These are phyloP conservation scores for Idris sp. DNA, from an alignment of 1,140 invertebrate species.

Conservation along the genomic window DNA sequence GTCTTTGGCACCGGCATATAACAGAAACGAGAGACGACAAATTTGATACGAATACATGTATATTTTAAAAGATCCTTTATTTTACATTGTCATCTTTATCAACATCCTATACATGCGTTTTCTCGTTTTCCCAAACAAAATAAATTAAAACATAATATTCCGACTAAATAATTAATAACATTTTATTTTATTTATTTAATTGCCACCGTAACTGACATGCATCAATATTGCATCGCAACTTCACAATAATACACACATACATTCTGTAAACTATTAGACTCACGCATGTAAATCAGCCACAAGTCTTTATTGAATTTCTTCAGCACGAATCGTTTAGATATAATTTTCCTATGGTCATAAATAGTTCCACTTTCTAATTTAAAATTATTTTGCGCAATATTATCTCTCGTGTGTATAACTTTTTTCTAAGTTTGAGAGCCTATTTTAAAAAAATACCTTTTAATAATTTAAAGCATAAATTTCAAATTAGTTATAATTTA, in stretches of 20 bases:
- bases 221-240: conserved; percentile 22
- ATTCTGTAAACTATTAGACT: conserved; percentile 26
- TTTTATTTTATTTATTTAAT: conserved; percentile 9
- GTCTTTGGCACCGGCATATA: background rate
- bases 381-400: no score
- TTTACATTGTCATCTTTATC: conserved; percentile 4
- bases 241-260: conserved; percentile 38
- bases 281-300: conserved; percentile 23
- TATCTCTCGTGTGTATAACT: no score
- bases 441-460: no score
- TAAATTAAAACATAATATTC: background rate
- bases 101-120: background rate
- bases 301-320: conserved; percentile 42
- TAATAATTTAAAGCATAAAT: no score
- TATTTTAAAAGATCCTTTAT: background rate
- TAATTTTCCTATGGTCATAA: no score
- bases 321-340: conserved; percentile 18
- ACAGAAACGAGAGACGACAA: background rate
- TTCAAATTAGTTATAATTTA: no score
- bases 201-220: conserved; percentile 6
- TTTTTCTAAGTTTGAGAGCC: no score
- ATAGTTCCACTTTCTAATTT: no score
- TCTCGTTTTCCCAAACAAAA: background rate
- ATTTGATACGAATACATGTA: background rate
- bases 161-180: conserved; percentile 5